Evolutionary conservation across 2,797 vertebrate genomes (phyloP).

Genomic region (Pangasius djambal): DNA sequence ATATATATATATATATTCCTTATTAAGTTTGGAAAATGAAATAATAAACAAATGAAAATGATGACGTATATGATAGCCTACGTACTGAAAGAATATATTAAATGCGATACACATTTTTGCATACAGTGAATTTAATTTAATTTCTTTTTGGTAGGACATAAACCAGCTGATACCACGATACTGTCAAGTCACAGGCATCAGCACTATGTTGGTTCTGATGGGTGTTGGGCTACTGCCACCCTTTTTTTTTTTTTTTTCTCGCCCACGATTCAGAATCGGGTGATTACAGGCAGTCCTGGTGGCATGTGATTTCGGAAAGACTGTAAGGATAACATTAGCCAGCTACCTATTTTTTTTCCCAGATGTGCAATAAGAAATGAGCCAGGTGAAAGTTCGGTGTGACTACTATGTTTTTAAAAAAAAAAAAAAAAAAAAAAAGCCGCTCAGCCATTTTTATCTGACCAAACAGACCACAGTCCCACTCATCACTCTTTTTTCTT

Average conservation of each 20-base stretch:
- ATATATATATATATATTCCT: neutral
- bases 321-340: neutral
- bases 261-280: neutral
- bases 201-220: neutral
- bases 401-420: neutral
- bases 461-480: neutral
- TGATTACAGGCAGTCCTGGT: neutral
- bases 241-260: neutral
- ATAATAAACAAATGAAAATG: neutral
- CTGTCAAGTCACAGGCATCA: neutral
- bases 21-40: neutral
- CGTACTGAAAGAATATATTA: neutral
- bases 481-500: neutral
- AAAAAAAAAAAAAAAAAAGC: constrained; percentile 2
- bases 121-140: neutral
- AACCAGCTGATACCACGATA: too few relatives aligned
- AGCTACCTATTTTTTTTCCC: neutral
- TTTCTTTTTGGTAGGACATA: neutral
- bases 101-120: neutral
- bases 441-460: neutral
- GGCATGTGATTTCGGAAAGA: neutral
- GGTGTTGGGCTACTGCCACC: neutral
- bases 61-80: neutral
- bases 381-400: neutral
- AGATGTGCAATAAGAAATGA: neutral